Conservation (phyloP, 2,888 invertebrate species). For the Aradus depressus region DNA sequence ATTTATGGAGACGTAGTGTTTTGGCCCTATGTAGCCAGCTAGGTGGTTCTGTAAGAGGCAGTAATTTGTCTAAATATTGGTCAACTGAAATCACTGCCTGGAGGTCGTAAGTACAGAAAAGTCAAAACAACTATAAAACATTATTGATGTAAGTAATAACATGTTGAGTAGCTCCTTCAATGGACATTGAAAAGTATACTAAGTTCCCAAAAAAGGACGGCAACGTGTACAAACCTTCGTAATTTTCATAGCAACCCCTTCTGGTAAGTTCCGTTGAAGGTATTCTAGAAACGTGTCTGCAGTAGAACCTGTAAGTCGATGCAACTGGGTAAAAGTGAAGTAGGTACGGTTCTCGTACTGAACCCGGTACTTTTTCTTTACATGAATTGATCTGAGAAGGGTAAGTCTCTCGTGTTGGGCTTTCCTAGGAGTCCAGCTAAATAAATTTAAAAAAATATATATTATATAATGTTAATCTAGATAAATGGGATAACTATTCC, state of each 20-base stretch:
- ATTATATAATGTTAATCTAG: conserved; percentile 2
- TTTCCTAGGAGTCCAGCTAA: conserved; percentile 61
- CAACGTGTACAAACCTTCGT: conserved; percentile 58
- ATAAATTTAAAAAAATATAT: conserved; percentile 34
- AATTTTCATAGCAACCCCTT: conserved; percentile 89
- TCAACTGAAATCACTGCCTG: too few relatives aligned
- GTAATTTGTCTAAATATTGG: too few relatives aligned
- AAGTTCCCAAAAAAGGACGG: too few relatives aligned
- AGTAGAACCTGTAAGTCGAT: conserved; percentile 85
- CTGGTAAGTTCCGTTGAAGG: conserved; percentile 89
- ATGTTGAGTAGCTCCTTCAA: too few relatives aligned
- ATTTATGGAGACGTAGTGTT: too few relatives aligned
- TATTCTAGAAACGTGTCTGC: conserved; percentile 93
- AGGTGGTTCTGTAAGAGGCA: too few relatives aligned
- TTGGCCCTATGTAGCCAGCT: too few relatives aligned
- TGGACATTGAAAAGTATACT: too few relatives aligned
- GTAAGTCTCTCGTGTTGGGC: conserved; percentile 65
- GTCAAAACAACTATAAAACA: too few relatives aligned
- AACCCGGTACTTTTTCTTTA: conserved; percentile 84
- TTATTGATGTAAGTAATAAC: too few relatives aligned
- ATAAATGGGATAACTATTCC: too few relatives aligned
- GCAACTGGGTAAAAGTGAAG: conserved; percentile 70
- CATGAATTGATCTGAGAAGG: conserved; percentile 75
- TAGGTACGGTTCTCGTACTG: conserved; percentile 95
- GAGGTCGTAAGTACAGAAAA: too few relatives aligned